Evolutionary conservation across 2,888 invertebrate species (phyloP), one percentile per base, ranked within the genome.

Genomic region (Lycaena phlaeas): DNA sequence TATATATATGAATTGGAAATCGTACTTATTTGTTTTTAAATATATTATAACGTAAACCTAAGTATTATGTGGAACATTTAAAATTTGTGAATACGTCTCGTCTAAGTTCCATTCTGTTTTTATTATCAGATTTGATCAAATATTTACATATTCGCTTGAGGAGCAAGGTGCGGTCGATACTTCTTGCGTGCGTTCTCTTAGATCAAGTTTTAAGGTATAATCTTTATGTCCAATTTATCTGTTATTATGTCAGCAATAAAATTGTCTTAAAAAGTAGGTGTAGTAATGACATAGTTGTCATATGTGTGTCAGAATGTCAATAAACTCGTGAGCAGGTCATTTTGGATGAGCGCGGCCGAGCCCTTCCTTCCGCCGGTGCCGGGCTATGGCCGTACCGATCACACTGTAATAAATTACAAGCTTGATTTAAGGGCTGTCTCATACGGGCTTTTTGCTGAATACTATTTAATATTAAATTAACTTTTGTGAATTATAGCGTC

Each of bases 271-370:
- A 26, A 28, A 34, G 15, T 76, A 76, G 55, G 65, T 73, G 4
- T 77, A 77, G 77, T 76, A 75, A 51, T 77, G 79, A 41, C 50
- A 50, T 29, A 50, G 42, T 48, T 50, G 38, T 40, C 41, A 17
- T 28, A 53, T 50, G 50, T 53, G 41, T 50, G 49, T 52, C 49
- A 48, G 45, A 44, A 38, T 52, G 53, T 50, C 53, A 48, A 50
- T 43, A 48, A 44, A 46, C 58, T 74, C 25, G 22, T 40, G 37
- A 34, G 43, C 49, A 44, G 51, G 51, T 50, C 52, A 50, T 50
- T 50, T 51, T 43, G 42, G 42, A 41, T 41, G 49, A 44, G 46
- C 45, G 44, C 42, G 41, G 34, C 34, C 34, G 4, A 34, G 34
- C 34, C 50, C 60, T 56, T 56, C 46, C 43, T 56, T 57, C 59